Percentiles rank a stretch among this genome's conserved stretches.
phyloP scores from a whole-genome alignment of 2,797 vertebrate genomes.

The Hirundo rustica region DNA sequence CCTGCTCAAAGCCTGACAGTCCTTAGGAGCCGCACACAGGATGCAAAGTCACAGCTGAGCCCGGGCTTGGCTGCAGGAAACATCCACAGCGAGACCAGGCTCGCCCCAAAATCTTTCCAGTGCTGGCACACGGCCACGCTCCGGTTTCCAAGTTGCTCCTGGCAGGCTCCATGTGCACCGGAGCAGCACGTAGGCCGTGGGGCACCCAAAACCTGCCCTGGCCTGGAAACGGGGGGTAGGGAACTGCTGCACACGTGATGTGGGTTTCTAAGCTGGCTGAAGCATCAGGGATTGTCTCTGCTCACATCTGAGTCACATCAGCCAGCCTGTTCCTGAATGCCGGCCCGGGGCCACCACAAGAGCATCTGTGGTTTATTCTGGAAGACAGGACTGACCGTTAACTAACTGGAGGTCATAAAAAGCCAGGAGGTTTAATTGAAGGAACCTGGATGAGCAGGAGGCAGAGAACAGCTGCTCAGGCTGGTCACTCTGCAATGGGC shows the following conservation, averaged over 20 bases:
- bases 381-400: neutral
- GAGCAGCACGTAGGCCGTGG: neutral
- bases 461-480: neutral
- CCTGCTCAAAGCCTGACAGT: neutral
- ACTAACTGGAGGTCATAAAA: neutral
- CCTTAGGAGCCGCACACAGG: neutral
- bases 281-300: neutral
- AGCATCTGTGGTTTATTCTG: neutral
- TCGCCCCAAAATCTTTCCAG: neutral
- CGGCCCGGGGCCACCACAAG: neutral
- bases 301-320: neutral
- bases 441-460: neutral
- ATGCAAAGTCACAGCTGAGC: neutral
- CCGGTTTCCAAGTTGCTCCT: neutral
- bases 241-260: neutral
- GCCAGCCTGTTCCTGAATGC: neutral
- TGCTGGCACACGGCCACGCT: rapidly evolving
- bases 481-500: rapidly evolving
- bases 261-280: neutral
- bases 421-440: neutral
- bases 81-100: neutral
- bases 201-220: neutral
- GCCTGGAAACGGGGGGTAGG: neutral
- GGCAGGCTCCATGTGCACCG: neutral
- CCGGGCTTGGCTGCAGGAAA: neutral